Base-by-base conservation (phyloP, 2,113 vertebrate species). In the Anas platyrhynchos region DNA sequence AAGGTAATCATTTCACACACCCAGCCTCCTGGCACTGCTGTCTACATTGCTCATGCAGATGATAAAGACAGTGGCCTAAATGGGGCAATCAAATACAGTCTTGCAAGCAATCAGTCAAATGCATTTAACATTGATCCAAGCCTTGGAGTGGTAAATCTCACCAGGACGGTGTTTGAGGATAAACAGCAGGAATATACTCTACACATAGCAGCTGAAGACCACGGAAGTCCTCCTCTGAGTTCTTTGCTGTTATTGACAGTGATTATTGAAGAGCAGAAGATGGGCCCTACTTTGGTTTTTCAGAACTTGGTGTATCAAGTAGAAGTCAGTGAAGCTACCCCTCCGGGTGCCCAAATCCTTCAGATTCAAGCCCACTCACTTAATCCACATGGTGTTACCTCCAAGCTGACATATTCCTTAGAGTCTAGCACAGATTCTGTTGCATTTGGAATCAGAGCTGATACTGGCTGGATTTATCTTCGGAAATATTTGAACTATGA, bases 41-140 rank as follows among this genome's bases (percentile, higher is more conserved):
- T 99, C 61, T 99, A 98, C 80, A 96, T 98, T n/a, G 98, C 98
- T 36, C 98, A 96, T 6, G 99, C 99, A 7, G 97, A 98, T 32
- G 99, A 99, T 94, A 83, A 82, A n/a, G 99, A 99, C 97, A 98
- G 98, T 7, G 98, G 98, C 2, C 91, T 83, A 26, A 99, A 99
- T 10, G 98, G 99, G 13, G 94, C 86, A 20, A 84, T 99, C 80
- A 97, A 55, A n/a, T 99, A 99, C 16, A 72, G 95, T 48, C 94
- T 99, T 21, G 95, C 50, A 46, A 93, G 85, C 36, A 94, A 94
- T 41, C 87, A 83, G 17, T 96, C 94, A 12, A 78, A 95, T 9
- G 7, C 91, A 11, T 99, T 99, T 88, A 88, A 78, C 23, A 94
- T 99, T 6, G 98, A 99, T 92, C 80, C 79, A 1, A 62, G 44